Evolutionary conservation across 2,888 invertebrate species (phyloP).

Genomic region (Synergus itoensis): DNA sequence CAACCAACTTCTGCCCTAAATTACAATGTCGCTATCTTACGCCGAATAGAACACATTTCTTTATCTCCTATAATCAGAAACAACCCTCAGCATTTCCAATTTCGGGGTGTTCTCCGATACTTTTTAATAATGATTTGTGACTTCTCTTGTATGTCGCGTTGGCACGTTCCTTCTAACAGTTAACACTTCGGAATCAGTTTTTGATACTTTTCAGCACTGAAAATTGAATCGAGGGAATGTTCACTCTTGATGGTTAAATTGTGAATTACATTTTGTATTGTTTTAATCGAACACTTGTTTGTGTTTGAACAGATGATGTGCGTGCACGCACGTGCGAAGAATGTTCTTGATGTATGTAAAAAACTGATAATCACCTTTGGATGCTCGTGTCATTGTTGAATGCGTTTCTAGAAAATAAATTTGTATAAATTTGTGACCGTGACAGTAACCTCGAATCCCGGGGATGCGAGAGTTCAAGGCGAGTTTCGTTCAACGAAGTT

Average conservation of each 20-base stretch:
- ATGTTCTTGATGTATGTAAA: not conserved
- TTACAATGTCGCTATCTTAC: not conserved
- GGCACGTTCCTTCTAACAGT: not conserved
- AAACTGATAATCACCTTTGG: not conserved
- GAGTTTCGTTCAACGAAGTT: constrained; percentile 51
- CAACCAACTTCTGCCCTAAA: not conserved
- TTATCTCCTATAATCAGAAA: not conserved
- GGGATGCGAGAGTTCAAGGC: constrained; percentile 51
- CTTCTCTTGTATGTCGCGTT: not conserved
- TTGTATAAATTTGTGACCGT: constrained; percentile 52
- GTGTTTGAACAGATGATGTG: not conserved
- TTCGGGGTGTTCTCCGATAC: not conserved
- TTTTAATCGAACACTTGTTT: not conserved
- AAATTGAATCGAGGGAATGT: not conserved
- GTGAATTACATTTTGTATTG: not conserved
- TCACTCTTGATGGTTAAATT: not conserved
- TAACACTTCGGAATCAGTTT: too few species aligned
- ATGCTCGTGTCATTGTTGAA: constrained; percentile 2
- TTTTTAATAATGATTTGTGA: not conserved
- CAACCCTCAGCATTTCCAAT: not conserved
- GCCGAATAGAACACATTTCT: not conserved
- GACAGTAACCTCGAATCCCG: constrained; percentile 65
- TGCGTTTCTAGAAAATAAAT: constrained; percentile 26
- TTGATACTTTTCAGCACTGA: not conserved
- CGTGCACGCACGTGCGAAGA: not conserved